These are phyloP conservation scores for Chaetodon trifascialis DNA, from an alignment of 2,113 vertebrate genomes.

Conservation along the genomic window DNA sequence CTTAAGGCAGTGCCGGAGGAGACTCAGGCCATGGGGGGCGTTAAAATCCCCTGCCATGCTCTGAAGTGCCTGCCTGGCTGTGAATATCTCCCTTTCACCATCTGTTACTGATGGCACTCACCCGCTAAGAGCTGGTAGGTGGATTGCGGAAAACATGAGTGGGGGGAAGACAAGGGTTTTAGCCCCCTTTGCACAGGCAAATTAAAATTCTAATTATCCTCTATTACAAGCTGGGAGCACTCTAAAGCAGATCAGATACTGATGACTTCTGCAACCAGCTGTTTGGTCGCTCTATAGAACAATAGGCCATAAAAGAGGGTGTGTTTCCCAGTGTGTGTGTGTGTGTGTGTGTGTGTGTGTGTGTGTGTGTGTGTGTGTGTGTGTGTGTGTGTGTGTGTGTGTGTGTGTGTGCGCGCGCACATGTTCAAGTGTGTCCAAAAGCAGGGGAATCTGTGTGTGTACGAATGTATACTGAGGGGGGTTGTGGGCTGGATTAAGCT, in stretches of 20 bases:
- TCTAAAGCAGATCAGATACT: conserved; percentile 70
- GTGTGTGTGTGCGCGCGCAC: conserved; percentile 20
- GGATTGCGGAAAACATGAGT: conserved; percentile 42
- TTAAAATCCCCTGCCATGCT: conserved; percentile 70
- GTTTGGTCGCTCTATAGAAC: conserved; percentile 65
- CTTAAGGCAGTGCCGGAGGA: conserved; percentile 57
- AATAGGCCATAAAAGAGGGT: conserved; percentile 67
- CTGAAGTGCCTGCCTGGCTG: conserved; percentile 68
- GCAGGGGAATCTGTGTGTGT: conserved; percentile 45
- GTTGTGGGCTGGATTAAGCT: conserved; percentile 65
- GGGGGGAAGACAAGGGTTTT: conserved; percentile 45
- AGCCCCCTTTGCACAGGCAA: conserved; percentile 62
- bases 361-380: conserved; percentile 26
- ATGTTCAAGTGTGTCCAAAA: conserved; percentile 34
- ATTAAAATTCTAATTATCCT: conserved; percentile 79
- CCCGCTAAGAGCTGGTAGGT: conserved; percentile 36
- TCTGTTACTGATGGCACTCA: conserved; percentile 70
- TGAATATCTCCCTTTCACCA: conserved; percentile 78
- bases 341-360: conserved; percentile 30
- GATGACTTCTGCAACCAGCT: conserved; percentile 75
- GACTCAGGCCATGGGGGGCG: conserved; percentile 51
- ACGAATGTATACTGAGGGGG: conserved; percentile 18
- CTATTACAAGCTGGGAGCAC: conserved; percentile 68
- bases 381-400: conserved; percentile 49
- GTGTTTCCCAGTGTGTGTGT: conserved; percentile 51